Percentiles rank a stretch among this genome's conserved stretches.
Conservation (phyloP, 2,888 invertebrate species). For the Tipula helvola region DNA sequence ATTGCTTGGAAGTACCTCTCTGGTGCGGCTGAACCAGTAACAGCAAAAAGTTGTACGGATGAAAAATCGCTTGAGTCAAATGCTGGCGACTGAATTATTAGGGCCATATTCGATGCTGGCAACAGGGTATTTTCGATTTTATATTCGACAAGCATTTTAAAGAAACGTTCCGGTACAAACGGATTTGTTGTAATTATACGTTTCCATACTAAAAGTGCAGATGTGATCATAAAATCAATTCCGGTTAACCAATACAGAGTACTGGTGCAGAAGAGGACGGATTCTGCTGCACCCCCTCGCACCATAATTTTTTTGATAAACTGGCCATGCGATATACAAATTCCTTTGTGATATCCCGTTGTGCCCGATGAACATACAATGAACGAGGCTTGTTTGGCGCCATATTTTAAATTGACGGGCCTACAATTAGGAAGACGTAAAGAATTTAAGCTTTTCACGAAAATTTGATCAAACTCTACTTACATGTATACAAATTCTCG, state of each 20-base stretch:
- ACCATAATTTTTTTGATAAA: not conserved
- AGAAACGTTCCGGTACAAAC: not conserved
- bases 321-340: not conserved
- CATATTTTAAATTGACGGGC: not conserved
- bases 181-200: not conserved
- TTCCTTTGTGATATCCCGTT: constrained; percentile 11
- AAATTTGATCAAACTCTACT: not conserved
- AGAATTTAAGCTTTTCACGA: not conserved
- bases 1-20: not conserved
- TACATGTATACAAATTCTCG: not conserved
- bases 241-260: constrained; percentile 6
- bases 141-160: not conserved
- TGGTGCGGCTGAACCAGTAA: not conserved
- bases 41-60: not conserved
- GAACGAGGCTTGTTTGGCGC: not conserved
- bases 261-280: not conserved
- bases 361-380: constrained; percentile 12
- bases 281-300: not conserved
- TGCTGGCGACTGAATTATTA: not conserved
- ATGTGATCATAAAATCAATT: not conserved
- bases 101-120: not conserved
- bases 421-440: not conserved
- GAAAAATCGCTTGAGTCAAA: not conserved
- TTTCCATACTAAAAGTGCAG: not conserved
- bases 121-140: not conserved